Evolutionary conservation across 1,140 invertebrate genomes (phyloP).

Genomic region (Drosophila sp.): DNA sequence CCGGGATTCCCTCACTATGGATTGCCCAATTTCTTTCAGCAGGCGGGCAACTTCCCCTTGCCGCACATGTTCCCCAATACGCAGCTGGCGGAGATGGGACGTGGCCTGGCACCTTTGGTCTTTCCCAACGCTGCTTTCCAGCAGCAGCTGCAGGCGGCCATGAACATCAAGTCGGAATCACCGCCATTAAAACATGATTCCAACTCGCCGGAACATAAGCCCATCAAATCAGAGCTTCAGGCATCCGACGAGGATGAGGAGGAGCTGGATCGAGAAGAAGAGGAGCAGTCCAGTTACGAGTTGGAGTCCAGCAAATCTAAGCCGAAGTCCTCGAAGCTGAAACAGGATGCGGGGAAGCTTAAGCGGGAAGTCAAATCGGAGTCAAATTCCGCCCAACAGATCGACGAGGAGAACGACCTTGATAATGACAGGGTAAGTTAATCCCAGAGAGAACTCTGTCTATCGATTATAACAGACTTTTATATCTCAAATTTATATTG

Average conservation of each 20-base stretch:
- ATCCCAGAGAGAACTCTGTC: neutral
- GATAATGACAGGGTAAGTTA: conserved; percentile 66
- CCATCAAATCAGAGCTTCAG: conserved; percentile 51
- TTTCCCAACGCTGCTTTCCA: conserved; percentile 51
- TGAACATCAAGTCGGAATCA: conserved; percentile 37
- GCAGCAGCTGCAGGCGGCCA: conserved; percentile 55
- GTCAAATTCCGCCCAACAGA: conserved; percentile 39
- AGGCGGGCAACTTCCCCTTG: conserved; percentile 86
- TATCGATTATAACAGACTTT: no score
- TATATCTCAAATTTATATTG: no score
- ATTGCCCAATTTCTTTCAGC: conserved; percentile 75
- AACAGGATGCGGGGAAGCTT: conserved; percentile 17
- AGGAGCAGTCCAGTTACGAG: conserved; percentile 16
- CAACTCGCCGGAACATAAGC: conserved; percentile 27
- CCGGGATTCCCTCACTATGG: conserved; percentile 85
- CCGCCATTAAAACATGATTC: conserved; percentile 29
- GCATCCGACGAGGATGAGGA: conserved; percentile 56
- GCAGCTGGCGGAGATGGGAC: conserved; percentile 62
- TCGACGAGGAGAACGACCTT: conserved; percentile 41
- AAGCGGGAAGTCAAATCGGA: conserved; percentile 35
- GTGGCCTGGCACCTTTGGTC: conserved; percentile 43
- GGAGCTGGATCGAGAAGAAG: conserved; percentile 29
- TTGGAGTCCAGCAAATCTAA: neutral
- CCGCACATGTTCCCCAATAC: conserved; percentile 85
- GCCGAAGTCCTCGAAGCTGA: neutral